A percentile compares a stretch with the other conserved stretches of the same genome.
These are phyloP conservation scores for Nothobranchius furzeri DNA, from an alignment of 2,113 vertebrate species.

Conservation along the genomic window DNA sequence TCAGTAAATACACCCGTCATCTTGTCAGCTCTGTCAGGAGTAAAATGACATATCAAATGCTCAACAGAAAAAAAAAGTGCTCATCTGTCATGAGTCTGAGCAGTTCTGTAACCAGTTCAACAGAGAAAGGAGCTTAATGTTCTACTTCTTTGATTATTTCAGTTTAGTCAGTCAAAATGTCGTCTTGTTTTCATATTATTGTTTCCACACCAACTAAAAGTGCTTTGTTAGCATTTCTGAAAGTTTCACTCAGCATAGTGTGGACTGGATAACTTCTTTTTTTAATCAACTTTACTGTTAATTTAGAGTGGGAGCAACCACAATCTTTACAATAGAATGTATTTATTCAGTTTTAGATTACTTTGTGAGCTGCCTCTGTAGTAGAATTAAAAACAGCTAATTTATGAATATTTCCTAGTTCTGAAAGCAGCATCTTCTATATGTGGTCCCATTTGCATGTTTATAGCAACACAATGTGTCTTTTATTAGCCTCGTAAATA, in stretches of 20 bases:
- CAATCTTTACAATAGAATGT: too few species aligned
- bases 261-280: too few species aligned
- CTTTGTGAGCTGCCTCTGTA: too few species aligned
- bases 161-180: background rate
- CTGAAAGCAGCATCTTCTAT: background rate
- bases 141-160: background rate
- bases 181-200: background rate
- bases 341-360: too few species aligned
- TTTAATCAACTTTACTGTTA: too few species aligned
- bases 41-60: conserved; percentile 10
- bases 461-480: conserved; percentile 3
- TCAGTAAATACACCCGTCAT: conserved; percentile 5
- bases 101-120: background rate
- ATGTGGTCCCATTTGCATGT: background rate
- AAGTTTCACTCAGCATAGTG: too few species aligned
- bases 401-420: background rate
- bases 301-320: too few species aligned
- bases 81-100: background rate
- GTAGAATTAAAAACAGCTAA: too few species aligned
- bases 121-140: background rate
- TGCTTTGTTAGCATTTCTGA: background rate
- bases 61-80: conserved; percentile 15
- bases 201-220: background rate
- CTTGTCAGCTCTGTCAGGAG: background rate
- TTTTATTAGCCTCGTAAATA: conserved; percentile 59